Evolutionary conservation across 2,888 invertebrate species (phyloP), one percentile per base, ranked within the genome.

Genomic region (Ophonus ardosiacus): DNA sequence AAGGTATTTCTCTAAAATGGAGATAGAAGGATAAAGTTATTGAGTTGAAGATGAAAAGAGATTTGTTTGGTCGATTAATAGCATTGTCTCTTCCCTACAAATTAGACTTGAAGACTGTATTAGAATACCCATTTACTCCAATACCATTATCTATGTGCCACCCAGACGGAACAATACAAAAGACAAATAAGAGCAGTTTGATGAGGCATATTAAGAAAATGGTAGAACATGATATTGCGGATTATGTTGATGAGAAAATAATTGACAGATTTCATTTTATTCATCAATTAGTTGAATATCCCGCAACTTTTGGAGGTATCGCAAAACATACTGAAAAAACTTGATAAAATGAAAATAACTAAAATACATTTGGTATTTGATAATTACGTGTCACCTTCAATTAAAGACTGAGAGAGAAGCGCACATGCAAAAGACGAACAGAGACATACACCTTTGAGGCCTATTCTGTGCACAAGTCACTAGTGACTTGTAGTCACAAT

Each of bases 71-170:
- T 8, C 61, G 86, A 17, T 31, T 86, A 56, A 78, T 87, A 17
- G 21, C 17, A 3, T 7, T 87, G 1, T 86, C 86, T 13, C 38
- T 87, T 43, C 43, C 86, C 85, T 51, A 87, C 61, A 86, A 85
- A 10, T 74, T 88, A 7, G 86, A 87, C 59, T 78, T 88, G 15
- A 87, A 87, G 13, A 87, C 86, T 86, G 86, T 88, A 6, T 80
- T 88, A 38, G 40, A 81, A 7, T 88, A 87, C 40, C 87, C 88
- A 3, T 74, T 88, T 10, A 88, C 88, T 6, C 87, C 88, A 43
- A 86, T 88, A 0, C 88, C 88, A 13, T 21, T 88, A 59, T 85
- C 87, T 6, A 59, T 88, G 57, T 88, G 87, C 59, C 88, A 89
- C 82, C 21, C 87, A 7, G 88, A 88, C 81, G 87, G 88, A 3